Conservation (phyloP, 2,797 vertebrate species). For the Gymnopithys bicolor region DNA sequence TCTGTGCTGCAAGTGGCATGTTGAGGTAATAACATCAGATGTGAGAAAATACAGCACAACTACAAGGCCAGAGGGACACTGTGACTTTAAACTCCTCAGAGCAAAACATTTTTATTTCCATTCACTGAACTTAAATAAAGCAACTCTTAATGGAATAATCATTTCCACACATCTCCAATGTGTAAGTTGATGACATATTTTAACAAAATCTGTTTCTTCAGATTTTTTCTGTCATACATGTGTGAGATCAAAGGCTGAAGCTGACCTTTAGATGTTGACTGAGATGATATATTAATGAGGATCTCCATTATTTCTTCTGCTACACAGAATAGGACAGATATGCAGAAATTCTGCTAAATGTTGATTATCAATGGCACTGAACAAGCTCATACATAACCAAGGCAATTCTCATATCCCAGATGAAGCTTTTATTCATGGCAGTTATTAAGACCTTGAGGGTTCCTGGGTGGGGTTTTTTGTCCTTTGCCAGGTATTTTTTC, state of each 20-base stretch:
- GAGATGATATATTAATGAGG: not conserved
- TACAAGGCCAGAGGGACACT: not conserved
- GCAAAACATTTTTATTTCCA: not conserved
- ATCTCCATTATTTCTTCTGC: not conserved
- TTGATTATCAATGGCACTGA: not conserved
- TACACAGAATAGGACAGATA: not conserved
- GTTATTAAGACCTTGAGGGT: not conserved
- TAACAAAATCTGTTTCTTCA: not conserved
- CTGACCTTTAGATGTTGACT: not conserved
- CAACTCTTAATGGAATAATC: not conserved
- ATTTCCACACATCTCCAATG: not conserved
- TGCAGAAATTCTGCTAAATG: not conserved
- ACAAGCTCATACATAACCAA: not conserved
- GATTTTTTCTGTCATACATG: not conserved
- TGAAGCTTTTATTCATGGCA: not conserved
- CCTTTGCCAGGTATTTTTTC: not conserved
- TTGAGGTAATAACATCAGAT: not conserved
- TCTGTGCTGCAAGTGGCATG: not conserved
- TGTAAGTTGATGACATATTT: not conserved
- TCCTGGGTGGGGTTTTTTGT: not conserved
- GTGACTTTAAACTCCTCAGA: not conserved
- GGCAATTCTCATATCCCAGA: not conserved
- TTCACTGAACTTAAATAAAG: not conserved
- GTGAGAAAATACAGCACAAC: not conserved
- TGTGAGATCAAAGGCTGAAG: not conserved